These are phyloP conservation scores for Propithecus deckenii DNA, from an alignment of 2,797 vertebrate genomes.

Conservation along the genomic window DNA sequence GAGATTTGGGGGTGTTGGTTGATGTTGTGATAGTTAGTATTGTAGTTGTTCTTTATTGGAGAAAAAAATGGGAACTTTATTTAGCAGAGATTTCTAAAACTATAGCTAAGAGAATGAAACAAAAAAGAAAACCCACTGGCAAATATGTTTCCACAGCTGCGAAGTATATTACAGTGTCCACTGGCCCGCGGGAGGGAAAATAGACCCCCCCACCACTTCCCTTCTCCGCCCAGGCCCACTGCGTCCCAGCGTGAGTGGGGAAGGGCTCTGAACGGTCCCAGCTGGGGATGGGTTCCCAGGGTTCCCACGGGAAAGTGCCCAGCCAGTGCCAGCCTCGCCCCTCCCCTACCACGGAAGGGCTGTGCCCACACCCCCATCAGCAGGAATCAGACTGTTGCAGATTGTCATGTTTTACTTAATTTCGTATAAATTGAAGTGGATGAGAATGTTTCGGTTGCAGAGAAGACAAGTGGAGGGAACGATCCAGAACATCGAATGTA, in stretches of 20 bases:
- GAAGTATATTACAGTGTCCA: fast-evolving
- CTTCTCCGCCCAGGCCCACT: background rate
- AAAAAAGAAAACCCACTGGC: background rate
- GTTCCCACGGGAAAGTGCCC: background rate
- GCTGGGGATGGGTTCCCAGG: fast-evolving
- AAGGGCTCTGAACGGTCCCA: background rate
- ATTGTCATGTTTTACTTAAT: background rate
- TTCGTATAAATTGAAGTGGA: background rate
- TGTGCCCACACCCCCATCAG: too few relatives aligned
- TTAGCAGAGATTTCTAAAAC: background rate
- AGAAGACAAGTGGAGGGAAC: background rate
- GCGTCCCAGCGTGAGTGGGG: background rate
- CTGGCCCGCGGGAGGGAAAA: fast-evolving
- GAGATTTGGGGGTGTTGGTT: background rate
- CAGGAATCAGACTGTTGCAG: background rate
- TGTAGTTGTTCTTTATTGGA: background rate
- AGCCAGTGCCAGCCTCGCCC: background rate
- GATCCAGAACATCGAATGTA: background rate
- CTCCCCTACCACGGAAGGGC: background rate
- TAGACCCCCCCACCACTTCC: background rate
- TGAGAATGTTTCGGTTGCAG: background rate
- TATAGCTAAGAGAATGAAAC: background rate
- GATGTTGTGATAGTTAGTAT: background rate
- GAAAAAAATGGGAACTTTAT: background rate
- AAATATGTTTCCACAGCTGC: background rate